These are phyloP conservation scores for Valencia hispanica DNA, from an alignment of 2,797 vertebrate genomes.

Conservation along the genomic window DNA sequence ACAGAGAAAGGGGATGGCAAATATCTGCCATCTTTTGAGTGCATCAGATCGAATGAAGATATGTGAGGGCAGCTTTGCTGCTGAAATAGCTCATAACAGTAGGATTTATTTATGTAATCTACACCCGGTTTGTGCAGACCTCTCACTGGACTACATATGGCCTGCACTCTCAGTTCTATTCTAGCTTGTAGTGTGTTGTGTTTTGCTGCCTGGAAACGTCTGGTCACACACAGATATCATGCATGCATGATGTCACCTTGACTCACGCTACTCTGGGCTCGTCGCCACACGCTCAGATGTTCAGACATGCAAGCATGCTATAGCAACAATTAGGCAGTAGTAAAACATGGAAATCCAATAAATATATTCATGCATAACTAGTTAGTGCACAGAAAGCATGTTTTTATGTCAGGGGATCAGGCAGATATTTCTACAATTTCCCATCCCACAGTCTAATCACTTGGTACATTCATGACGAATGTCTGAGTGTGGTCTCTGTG, in stretches of 20 bases:
- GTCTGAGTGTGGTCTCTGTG: neutral
- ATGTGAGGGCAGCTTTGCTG: neutral
- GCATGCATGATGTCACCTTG: conserved; percentile 65
- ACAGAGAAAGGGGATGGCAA: conserved; percentile 42
- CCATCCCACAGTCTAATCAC: neutral
- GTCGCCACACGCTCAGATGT: conserved; percentile 48
- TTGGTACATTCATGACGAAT: neutral
- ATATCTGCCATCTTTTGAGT: conserved; percentile 35
- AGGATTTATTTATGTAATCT: conserved; percentile 4
- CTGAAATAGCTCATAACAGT: conserved; percentile 5
- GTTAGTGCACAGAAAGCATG: neutral
- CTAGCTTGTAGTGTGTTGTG: conserved; percentile 28
- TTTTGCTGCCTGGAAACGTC: conserved; percentile 27
- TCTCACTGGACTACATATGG: conserved; percentile 8
- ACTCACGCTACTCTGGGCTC: conserved; percentile 61
- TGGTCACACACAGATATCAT: conserved; percentile 47
- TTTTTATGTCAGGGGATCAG: neutral
- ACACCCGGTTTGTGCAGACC: neutral
- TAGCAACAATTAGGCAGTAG: conserved; percentile 26
- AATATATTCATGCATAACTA: neutral
- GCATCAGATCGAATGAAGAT: conserved; percentile 33
- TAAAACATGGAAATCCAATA: conserved; percentile 6
- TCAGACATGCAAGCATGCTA: conserved; percentile 25
- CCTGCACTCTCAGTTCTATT: conserved; percentile 11
- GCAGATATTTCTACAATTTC: neutral